These are phyloP conservation scores for Andrena bicolor DNA, from an alignment of 2,888 invertebrate genomes.

Conservation along the genomic window DNA sequence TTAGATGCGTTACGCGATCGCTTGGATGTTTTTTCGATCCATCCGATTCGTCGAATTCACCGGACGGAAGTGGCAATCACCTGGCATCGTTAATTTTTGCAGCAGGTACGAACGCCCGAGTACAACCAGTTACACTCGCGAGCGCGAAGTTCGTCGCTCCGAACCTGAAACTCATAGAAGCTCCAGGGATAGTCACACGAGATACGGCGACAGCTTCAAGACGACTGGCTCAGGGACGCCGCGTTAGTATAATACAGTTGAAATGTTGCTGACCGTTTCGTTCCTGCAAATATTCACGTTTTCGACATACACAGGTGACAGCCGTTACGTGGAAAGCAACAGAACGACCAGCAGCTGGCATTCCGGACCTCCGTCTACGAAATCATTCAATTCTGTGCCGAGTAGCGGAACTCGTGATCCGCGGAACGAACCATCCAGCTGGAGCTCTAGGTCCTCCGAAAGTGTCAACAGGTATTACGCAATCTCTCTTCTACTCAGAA, in stretches of 20 bases:
- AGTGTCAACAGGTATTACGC: slow-evolving; percentile 79
- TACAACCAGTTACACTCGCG: slow-evolving; percentile 78
- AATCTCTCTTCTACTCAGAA: background rate
- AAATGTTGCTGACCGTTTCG: background rate
- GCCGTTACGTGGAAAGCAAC: slow-evolving; percentile 82
- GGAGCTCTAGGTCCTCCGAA: slow-evolving; percentile 83
- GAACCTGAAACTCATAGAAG: slow-evolving; percentile 82
- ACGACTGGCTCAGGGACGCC: slow-evolving; percentile 81
- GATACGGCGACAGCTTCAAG: slow-evolving; percentile 82
- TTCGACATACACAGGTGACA: slow-evolving; percentile 75
- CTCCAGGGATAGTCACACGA: slow-evolving; percentile 81
- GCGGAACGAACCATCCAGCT: slow-evolving; percentile 81
- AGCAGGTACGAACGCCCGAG: slow-evolving; percentile 81
- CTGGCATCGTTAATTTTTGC: background rate
- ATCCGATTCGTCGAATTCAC: background rate
- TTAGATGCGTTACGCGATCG: too few species aligned
- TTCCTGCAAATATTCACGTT: background rate
- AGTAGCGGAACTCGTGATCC: slow-evolving; percentile 81
- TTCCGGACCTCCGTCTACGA: slow-evolving; percentile 81
- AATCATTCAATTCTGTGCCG: slow-evolving; percentile 82
- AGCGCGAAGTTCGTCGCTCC: slow-evolving; percentile 82
- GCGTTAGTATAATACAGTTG: slow-evolving; percentile 77
- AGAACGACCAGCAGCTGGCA: slow-evolving; percentile 83
- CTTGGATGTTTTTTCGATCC: background rate
- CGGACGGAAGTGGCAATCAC: background rate